Conservation (phyloP, 2,113 vertebrate genomes). For the Hystrix brachyura region DNA sequence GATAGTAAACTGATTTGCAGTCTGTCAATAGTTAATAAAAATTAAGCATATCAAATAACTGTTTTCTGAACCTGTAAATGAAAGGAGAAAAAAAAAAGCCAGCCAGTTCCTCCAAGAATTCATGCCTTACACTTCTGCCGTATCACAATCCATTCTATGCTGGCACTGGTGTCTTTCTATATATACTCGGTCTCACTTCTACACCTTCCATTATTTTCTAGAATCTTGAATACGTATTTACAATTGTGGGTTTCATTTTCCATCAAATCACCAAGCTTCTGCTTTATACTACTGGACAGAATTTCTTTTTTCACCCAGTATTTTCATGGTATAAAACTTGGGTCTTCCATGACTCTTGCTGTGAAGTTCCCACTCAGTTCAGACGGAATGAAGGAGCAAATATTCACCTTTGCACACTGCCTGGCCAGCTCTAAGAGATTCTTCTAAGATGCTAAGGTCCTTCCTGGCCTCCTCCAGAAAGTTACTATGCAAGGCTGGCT, state of each 20-base stretch:
- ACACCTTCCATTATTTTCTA: conserved; percentile 39
- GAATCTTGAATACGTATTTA: not conserved
- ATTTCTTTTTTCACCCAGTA: not conserved
- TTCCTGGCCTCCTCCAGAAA: not conserved
- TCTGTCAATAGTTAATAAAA: not conserved
- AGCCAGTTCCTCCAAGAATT: not conserved
- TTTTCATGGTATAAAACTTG: not conserved
- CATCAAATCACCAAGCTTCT: not conserved
- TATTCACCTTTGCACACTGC: not conserved
- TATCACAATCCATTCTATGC: not conserved
- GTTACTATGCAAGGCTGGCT: not conserved
- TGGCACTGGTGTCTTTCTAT: conserved; percentile 31
- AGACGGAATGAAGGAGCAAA: not conserved
- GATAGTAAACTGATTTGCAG: conserved; percentile 39
- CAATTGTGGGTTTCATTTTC: not conserved
- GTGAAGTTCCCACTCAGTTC: conserved; percentile 1
- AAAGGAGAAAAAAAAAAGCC: not conserved
- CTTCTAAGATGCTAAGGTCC: not conserved
- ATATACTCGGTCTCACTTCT: conserved; percentile 31
- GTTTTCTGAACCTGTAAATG: conserved; percentile 22
- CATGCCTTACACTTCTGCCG: not conserved
- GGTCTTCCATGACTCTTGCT: conserved; percentile 22
- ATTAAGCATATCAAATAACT: conserved; percentile 9
- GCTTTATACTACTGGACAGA: not conserved
- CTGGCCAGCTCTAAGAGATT: not conserved